Base-by-base conservation (phyloP, 2,113 vertebrate species). In the Thunnus thynnus region DNA sequence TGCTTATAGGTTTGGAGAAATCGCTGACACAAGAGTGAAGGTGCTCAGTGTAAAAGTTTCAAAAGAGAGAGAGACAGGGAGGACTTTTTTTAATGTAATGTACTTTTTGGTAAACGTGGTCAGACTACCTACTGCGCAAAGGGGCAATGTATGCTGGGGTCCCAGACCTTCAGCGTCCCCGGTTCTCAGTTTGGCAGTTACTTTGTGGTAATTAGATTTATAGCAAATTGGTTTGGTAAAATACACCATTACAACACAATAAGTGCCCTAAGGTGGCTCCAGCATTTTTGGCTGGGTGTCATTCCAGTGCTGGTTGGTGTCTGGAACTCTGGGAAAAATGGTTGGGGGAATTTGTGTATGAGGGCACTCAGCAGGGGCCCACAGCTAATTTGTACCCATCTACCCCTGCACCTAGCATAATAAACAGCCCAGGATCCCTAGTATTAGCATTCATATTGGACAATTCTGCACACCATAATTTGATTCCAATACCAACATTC, bases 21-120 rank as follows among this genome's bases (percentile, higher is more conserved):
- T 25, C 25, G 76, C 90, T 91, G 91, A 90, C 87, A 84, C 14
- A 57, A 76, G 71, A 47, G 55, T 65, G 86, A 56, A 25, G 3
- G 14, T 54, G 55, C 66, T 48, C 13, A 78, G 27, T 78, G 1
- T 57, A 25, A 25, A 66, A 5, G 66, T 75, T 78, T 84, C 11
- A 25, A 18, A 81, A 76, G 57, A 48, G 27, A 44, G n/a, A 30
- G 36, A 44, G 51, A 66, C 25, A 3, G 27, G 51, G 12, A 46
- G 20, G 52, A 11, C 4, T 4, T 52, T 25, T 66, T 50, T 69
- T 18, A 2, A 51, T 66, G 20, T 52, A 22, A 30, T 30, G 4
- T 41, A 41, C 36, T 41, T 41, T 41, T 50, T 25, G 18, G 47
- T 80, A 1, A 18, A 66, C 55, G 55, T 54, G 18, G 50, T 10